Base-by-base conservation (phyloP, 2,888 invertebrate species). In the Drosophila austrosaltans region DNA sequence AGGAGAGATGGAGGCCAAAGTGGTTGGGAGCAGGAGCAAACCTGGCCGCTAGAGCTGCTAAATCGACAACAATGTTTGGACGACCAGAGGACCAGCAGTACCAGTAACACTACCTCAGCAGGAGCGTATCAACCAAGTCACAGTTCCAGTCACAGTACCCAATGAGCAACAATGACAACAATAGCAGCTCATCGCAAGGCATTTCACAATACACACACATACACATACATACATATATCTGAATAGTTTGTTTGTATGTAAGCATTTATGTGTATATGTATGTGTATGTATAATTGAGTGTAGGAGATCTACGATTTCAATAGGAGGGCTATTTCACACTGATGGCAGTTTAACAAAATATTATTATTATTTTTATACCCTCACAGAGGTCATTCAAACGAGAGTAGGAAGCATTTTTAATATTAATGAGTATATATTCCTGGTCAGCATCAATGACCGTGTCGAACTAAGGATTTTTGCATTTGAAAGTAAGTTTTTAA, bases 161-260 rank as follows among this genome's bases (percentile, higher is more conserved):
- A 57, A 20, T 42, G 62, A 54, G 67, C 57, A 81, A 81, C 79
- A 81, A 79, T 81, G 79, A 77, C 74, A 84, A 81, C 85, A 84
- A 81, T 79, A 84, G 63, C 62, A 63, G 32, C 20, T 65, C 70
- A 42, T 48, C 53, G 58, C 30, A 57, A 39, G 54, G 63, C 25
- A 40, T 63, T 66, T 76, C 36, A 20, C 32, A 22, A 30, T 22
- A 32, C 30, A 16, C 7, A 56, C 30, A 36, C 10, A 36, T 36
- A 57, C 4, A 12, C 28, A 57, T 59, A 28, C 16, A 25, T n/a
- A 40, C 28, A 57, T 59, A 28, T 7, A 39, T 12, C 22, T 20
- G 28, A 28, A 28, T 28, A 28, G 28, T 28, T 3, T 28, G 28
- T 28, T 28, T 28, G 20, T 40, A 25, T 16, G 16, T 16, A 16